Evolutionary conservation across 2,113 vertebrate species (phyloP).

Genomic region (Sterna hirundo): DNA sequence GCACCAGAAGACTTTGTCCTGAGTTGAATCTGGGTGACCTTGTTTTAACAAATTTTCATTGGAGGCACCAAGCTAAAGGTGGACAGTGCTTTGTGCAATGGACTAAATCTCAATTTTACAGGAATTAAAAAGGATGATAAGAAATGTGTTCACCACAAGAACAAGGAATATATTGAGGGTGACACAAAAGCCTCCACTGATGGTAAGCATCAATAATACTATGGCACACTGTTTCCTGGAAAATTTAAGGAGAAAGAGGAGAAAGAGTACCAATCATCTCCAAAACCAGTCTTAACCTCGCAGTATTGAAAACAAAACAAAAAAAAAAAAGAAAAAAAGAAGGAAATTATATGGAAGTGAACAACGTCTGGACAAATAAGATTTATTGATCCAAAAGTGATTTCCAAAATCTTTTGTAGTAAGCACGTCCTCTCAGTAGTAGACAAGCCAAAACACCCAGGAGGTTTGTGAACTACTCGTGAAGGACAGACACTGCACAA

Average conservation of each 20-base stretch:
- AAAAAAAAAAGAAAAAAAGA: neutral
- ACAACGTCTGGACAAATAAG: neutral
- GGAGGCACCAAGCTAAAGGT: neutral
- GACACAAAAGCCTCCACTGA: neutral
- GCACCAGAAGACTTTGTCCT: neutral
- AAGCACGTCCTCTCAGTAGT: neutral
- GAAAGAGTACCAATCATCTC: neutral
- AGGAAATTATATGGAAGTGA: neutral
- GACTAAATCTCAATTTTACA: neutral
- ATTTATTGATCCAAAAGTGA: neutral
- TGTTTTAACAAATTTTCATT: neutral
- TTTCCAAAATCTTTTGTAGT: neutral
- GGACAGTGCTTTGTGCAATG: neutral
- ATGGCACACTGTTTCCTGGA: neutral
- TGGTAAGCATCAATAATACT: neutral
- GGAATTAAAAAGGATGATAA: neutral
- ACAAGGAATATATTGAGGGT: neutral
- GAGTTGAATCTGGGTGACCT: neutral
- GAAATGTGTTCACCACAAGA: neutral
- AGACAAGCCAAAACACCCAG: neutral
- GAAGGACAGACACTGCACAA: neutral
- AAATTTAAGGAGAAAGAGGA: neutral
- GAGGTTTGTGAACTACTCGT: neutral
- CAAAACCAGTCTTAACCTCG: neutral
- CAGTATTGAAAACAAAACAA: too few species aligned